Percentiles rank a stretch among this genome's conserved stretches.
Evolutionary conservation across 2,113 vertebrate species (phyloP).

Genomic region (Tychaedon coryphoeus): DNA sequence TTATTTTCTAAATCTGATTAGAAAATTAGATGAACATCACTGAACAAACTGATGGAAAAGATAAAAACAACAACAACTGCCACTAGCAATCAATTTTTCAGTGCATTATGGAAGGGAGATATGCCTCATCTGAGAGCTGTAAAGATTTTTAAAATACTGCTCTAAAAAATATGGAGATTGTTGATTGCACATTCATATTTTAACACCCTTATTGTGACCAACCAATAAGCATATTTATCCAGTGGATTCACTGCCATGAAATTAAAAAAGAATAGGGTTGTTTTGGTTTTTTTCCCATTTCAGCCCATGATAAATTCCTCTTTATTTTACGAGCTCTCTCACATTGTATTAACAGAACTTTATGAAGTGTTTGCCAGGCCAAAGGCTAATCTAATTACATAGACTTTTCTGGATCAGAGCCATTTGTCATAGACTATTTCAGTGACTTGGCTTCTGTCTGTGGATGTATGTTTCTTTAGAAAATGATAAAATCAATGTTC

Average conservation of each 20-base stretch:
- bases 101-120: background rate
- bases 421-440: constrained; percentile 35
- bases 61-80: constrained; percentile 13
- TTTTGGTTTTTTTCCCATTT: background rate
- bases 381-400: constrained; percentile 66
- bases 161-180: background rate
- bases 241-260: background rate
- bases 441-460: constrained; percentile 17
- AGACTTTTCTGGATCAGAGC: constrained; percentile 48
- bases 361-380: constrained; percentile 40
- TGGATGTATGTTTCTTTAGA: background rate
- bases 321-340: constrained; percentile 23
- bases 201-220: background rate
- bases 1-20: background rate
- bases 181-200: background rate
- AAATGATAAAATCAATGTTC: background rate
- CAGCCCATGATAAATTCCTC: background rate
- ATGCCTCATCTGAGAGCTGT: background rate
- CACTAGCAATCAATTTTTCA: background rate
- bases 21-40: background rate
- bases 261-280: background rate
- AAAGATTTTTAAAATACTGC: background rate
- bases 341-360: constrained; percentile 14
- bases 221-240: background rate
- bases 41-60: background rate